Base-by-base conservation (phyloP, 2,888 invertebrate genomes). In the Melanchra persicariae region DNA sequence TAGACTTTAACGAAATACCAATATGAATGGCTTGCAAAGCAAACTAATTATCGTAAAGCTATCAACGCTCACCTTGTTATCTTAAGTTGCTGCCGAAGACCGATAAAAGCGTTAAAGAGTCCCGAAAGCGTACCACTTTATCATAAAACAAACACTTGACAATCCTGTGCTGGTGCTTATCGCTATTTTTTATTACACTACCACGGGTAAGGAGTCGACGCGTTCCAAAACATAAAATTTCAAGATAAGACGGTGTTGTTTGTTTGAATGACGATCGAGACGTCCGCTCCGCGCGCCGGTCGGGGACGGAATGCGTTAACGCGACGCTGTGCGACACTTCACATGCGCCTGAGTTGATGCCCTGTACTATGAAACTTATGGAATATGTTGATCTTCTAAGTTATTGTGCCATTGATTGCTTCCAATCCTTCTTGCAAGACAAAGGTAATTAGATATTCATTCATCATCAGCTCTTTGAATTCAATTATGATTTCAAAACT, bases 1-100 rank as follows among this genome's bases (percentile, higher is more conserved):
- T 76, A 79, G 73, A 77, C 52, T 59, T 70, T 74, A 74, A 81
- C 52, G 63, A 77, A 72, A 74, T 79, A 86, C 83, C 86, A 86
- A 73, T 71, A 82, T 82, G 85, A 80, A 77, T 80, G 73, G 71
- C n/a, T 43, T 77, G 78, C 85, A 86, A 87, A 87, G 76, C 87
- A 88, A 87, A 91, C 89, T 93, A 94, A 94, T 94, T 95, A 95
- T 95, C 94, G 82, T 90, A 90, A 94, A 95, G 94, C 93, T 94
- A 95, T 95, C 95, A 90, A 82, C 80, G 90, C 95, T 95, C 94
- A 95, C 95, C 95, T 94, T 79, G 84, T 95, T 95, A 95, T 95
- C 95, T 89, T 77, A 90, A 92, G 91, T 91, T 85, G 92, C 88
- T 87, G 90, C 87, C 86, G 91, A 90, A 89, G 87, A 90, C 87